These are phyloP conservation scores for Ectropis crepuscularia DNA, from an alignment of 2,888 invertebrate species.

Conservation along the genomic window DNA sequence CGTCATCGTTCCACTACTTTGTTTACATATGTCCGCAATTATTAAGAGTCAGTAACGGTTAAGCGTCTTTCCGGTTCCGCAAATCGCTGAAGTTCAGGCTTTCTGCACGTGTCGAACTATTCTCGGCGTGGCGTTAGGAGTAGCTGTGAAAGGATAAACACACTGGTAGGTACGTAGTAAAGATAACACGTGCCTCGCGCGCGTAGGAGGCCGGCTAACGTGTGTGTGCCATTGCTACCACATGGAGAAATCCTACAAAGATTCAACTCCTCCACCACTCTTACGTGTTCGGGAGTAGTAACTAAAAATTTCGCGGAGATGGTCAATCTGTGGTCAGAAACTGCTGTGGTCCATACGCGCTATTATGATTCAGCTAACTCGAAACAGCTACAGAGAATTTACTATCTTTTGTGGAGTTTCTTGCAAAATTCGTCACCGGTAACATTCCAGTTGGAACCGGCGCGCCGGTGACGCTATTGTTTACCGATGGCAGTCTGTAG, in stretches of 20 bases:
- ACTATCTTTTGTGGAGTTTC: slow-evolving; percentile 8
- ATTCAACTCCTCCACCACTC: slow-evolving; percentile 45
- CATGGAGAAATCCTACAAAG: slow-evolving; percentile 58
- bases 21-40: slow-evolving; percentile 5
- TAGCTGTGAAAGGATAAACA: slow-evolving; percentile 47
- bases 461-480: slow-evolving; percentile 15
- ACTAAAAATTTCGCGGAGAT: not conserved
- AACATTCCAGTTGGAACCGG: slow-evolving; percentile 7
- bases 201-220: slow-evolving; percentile 49
- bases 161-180: slow-evolving; percentile 43
- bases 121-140: slow-evolving; percentile 29
- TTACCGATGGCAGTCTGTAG: slow-evolving; percentile 5
- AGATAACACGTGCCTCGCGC: slow-evolving; percentile 58
- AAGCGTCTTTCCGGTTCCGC: slow-evolving; percentile 53
- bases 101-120: slow-evolving; percentile 28
- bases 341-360: slow-evolving; percentile 3
- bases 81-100: slow-evolving; percentile 48
- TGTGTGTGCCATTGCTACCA: slow-evolving; percentile 44
- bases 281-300: slow-evolving; percentile 33
- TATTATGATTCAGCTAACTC: slow-evolving; percentile 9
- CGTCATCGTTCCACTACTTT: slow-evolving; percentile 7
- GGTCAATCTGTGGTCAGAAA: not conserved
- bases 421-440: slow-evolving; percentile 10
- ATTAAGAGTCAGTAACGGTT: slow-evolving; percentile 18
- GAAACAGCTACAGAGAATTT: slow-evolving; percentile 13